Base-by-base conservation (phyloP, 2,888 invertebrate genomes). In the Urechis unicinctus region DNA sequence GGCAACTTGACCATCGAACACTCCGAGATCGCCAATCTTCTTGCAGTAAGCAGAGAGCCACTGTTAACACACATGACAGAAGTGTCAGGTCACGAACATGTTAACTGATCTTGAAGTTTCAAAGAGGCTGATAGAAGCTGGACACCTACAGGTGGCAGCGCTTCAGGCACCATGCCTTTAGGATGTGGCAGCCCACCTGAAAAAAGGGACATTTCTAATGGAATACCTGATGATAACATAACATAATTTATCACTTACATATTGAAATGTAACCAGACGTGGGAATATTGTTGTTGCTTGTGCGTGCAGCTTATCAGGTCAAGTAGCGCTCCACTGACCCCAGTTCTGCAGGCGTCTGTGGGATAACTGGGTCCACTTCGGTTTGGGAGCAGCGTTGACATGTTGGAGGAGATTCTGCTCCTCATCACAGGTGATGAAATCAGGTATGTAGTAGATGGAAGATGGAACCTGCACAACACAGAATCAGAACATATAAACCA, bases 341-440 rank as follows among this genome's bases (percentile, higher is more conserved):
- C 96, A 98, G 78, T 97, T 96, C 75, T 97, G 94, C n/a, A 98
- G 82, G 61, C 95, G 84, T 62, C 97, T 83, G 73, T 93, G 88
- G 24, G 88, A 85, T 43, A 98, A 81, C 72, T 89, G 89, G 1
- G 93, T 93, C 98, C 98, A 98, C 80, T 94, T 94, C 6, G 96
- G 95, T 85, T 89, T 72, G 1, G 97, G 96, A 9, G 86, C 86
- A 42, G 81, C 79, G 69, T 90, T 86, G 26, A 96, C 85, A 64
- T 86, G 83, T 36, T 84, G 82, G 48, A 92, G 70, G 59, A 97
- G 84, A 26, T 82, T 76, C 51, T 82, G 78, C 62, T 80, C 80
- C 65, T 83, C 82, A 43, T 83, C 83, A 61, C 81, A 79, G 1
- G 85, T 85, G 66, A 96, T 86, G 75, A 91, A 96, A 68, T 94